Evolutionary conservation across 2,888 invertebrate species (phyloP).

Genomic region (Dasypolia templi): DNA sequence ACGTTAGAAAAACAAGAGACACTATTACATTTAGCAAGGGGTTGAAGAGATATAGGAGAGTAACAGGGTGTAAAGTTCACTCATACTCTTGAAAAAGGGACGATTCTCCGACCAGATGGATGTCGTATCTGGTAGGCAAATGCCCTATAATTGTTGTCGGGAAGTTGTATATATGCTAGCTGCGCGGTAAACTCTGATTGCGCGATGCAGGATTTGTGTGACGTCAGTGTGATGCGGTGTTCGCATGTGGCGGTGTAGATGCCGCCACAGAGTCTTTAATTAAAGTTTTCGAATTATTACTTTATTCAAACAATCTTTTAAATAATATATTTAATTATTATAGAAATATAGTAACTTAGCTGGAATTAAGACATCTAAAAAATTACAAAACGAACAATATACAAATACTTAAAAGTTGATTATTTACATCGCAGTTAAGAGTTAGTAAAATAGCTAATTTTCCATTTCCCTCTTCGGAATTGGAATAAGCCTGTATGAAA

Average conservation of each 20-base stretch:
- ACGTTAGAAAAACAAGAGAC: background rate
- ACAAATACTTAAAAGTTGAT: slow-evolving; percentile 39
- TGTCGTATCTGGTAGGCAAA: too few species aligned
- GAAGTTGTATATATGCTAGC: too few species aligned
- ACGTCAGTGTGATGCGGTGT: too few species aligned
- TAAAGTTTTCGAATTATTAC: background rate
- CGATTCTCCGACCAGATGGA: too few species aligned
- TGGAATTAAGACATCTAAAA: slow-evolving; percentile 13
- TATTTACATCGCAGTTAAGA: slow-evolving; percentile 58
- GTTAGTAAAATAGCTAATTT: slow-evolving; percentile 52
- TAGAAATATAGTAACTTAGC: slow-evolving; percentile 28
- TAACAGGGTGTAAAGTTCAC: too few species aligned
- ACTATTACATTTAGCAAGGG: background rate
- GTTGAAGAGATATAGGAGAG: too few species aligned
- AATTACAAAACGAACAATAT: slow-evolving; percentile 23
- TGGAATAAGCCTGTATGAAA: slow-evolving; percentile 55
- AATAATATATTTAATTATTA: slow-evolving; percentile 29
- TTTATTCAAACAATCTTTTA: slow-evolving; percentile 26
- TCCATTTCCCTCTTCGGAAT: slow-evolving; percentile 62
- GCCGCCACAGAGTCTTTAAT: too few species aligned
- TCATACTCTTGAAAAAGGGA: too few species aligned
- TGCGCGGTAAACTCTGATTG: too few species aligned
- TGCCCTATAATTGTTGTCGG: too few species aligned
- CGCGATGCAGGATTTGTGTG: too few species aligned
- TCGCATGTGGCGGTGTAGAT: too few species aligned